Base-by-base conservation (phyloP, 2,888 invertebrate genomes). In the Schizotus pectinicornis region DNA sequence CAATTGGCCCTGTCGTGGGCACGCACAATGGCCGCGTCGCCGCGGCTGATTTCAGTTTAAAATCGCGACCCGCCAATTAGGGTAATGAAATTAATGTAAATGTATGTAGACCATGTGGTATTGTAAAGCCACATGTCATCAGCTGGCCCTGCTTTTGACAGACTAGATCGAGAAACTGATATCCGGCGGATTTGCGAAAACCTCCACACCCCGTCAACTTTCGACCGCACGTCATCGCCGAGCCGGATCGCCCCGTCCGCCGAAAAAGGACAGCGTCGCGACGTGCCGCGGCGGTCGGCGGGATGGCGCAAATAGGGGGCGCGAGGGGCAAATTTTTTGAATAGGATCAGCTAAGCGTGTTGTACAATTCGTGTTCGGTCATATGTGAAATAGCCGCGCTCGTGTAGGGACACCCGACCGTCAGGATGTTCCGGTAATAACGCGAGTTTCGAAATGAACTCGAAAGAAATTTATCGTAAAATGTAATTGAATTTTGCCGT, bases 341-440 rank as follows among this genome's bases (percentile, higher is more conserved):
- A 85, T 84, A 82, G 81, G 82, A 82, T 82, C 85, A 85, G 81
- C 83, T 83, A 83, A 85, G 85, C 85, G 85, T 85, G 83, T 82
- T 81, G 81, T 79, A 81, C 84, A 83, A 85, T 85, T 85, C 84
- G 82, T 81, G 83, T 81, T 79, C 84, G 84, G 83, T 85, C 84
- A 85, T 80, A 84, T 84, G 85, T 85, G 84, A 85, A 85, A 85
- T 85, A 81, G 84, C 80, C 81, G 79, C 64, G 69, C 81, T 79
- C 55, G 57, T 55, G 77, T 79, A 61, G 67, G 71, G 67, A 68
- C 67, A 62, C 47, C 54, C 50, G 22, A 56, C 56, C 49, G 48
- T 41, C 59, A 50, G 63, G 62, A 60, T 62, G 63, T 57, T 64
- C 59, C 64, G 53, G 66, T 71, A 73, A 73, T 71, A 73, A 72